phyloP scores from a whole-genome alignment of 2,797 vertebrate species.

The Alosa sapidissima region DNA sequence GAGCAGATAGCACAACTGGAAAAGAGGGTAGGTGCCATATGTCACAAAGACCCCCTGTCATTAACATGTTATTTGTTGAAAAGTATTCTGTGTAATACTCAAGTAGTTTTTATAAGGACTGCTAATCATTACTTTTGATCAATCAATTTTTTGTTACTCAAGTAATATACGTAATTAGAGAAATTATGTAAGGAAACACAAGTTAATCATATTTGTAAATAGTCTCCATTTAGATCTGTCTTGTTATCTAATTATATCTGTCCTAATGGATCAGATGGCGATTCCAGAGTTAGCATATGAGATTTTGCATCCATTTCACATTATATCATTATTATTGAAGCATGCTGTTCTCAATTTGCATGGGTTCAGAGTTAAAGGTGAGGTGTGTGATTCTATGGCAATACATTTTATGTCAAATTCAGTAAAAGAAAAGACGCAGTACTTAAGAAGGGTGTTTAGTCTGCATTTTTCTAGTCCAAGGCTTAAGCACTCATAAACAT shows the following conservation, averaged over 20 bases:
- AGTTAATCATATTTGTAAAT: background rate
- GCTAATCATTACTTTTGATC: background rate
- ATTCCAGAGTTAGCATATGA: background rate
- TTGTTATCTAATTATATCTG: background rate
- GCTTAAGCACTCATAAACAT: too few relatives aligned
- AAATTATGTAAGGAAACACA: background rate
- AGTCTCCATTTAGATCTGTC: too few relatives aligned
- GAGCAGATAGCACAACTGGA: conserved; percentile 87
- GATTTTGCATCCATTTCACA: background rate
- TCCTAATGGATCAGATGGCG: background rate
- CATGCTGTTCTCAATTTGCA: background rate
- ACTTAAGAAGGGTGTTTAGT: too few relatives aligned
- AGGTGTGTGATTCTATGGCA: too few relatives aligned
- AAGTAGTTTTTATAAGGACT: background rate
- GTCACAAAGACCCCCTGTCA: background rate
- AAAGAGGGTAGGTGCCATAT: conserved; percentile 77
- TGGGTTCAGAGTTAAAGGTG: too few relatives aligned
- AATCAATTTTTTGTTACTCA: background rate
- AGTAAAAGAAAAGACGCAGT: too few relatives aligned
- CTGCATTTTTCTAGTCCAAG: too few relatives aligned
- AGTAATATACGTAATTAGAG: background rate
- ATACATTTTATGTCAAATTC: too few relatives aligned
- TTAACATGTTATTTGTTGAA: background rate
- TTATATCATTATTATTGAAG: background rate
- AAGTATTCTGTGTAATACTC: too few relatives aligned